Base-by-base conservation (phyloP, 2,888 invertebrate genomes). In the Phaedon cochleariae region DNA sequence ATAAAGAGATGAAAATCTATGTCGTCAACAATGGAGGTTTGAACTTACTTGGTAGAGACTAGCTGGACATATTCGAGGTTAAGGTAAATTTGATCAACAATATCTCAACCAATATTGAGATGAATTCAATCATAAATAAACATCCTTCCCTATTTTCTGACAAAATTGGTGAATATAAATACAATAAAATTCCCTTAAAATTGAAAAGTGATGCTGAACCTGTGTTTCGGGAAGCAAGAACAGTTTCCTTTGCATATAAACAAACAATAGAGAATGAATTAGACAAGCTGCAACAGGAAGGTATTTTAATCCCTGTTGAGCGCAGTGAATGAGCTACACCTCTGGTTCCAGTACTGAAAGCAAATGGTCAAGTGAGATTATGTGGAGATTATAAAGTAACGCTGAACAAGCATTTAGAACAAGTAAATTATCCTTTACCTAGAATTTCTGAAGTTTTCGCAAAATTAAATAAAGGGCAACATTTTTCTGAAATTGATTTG, bases 351-450 rank as follows among this genome's bases (percentile, higher is more conserved):
- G 68, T 73, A 15, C 52, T 73, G 26, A 75, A 74, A 49, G 48
- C 31, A 12, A 65, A 73, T 60, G 68, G 67, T 6, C 46, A 57
- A 48, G 31, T 74, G 12, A 45, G 74, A 6, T 21, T 75, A 15
- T 75, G 75, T 66, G 75, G 69, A 9, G 75, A 74, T 53, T 75
- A 71, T 59, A 76, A 73, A 31, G 59, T 68, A 3, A 74, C 74
- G 17, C 18, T 74, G 18, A n/a, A n/a, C n/a, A n/a, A n/a, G n/a
- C n/a, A n/a, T 34, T 34, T 34, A 2, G 31, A 4, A 34, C 1
- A 34, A 34, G 6, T 34, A 5, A 34, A 10, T 34, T 4, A 10
- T 9, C 1, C 4, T 4, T 5, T n/a, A n/a, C n/a, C n/a, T n/a
- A n/a, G n/a, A n/a, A n/a, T n/a, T n/a, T n/a, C n/a, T n/a, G n/a